Evolutionary conservation across 2,888 invertebrate genomes (phyloP).

Genomic region (Coelinius sp.): DNA sequence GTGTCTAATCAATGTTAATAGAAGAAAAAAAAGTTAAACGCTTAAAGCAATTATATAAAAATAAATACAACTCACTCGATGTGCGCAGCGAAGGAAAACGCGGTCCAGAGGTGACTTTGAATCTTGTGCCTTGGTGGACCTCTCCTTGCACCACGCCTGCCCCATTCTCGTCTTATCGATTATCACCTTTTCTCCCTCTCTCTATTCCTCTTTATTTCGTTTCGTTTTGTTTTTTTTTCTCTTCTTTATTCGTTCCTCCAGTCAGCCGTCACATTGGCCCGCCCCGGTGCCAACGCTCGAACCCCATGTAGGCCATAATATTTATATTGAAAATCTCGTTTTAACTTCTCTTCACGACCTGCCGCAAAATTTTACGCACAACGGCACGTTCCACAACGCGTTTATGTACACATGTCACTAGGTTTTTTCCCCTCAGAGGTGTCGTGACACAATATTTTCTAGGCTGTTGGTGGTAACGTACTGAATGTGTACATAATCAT

Average conservation of each 20-base stretch:
- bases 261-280: constrained; percentile 14
- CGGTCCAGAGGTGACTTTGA: constrained; percentile 70
- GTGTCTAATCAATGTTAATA: constrained; percentile 3
- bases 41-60: constrained; percentile 7
- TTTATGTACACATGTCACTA: constrained; percentile 1
- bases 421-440: background rate
- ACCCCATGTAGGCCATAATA: constrained; percentile 27
- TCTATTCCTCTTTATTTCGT: constrained; percentile 32
- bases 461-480: background rate
- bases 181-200: constrained; percentile 28
- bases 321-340: background rate
- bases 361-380: constrained; percentile 51
- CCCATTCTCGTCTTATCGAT: constrained; percentile 61
- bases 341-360: constrained; percentile 55
- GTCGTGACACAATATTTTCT: background rate
- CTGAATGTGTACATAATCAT: constrained; percentile 15
- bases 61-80: constrained; percentile 60
- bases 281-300: background rate
- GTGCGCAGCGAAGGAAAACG: constrained; percentile 68
- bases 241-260: background rate
- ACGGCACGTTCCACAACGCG: background rate
- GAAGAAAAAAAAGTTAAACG: constrained; percentile 19
- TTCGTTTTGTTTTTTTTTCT: constrained; percentile 31
- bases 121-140: constrained; percentile 66
- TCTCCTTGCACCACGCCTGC: constrained; percentile 70